These are phyloP conservation scores for Onychorhynchus coronatus DNA, from an alignment of 2,113 vertebrate genomes.

Conservation along the genomic window DNA sequence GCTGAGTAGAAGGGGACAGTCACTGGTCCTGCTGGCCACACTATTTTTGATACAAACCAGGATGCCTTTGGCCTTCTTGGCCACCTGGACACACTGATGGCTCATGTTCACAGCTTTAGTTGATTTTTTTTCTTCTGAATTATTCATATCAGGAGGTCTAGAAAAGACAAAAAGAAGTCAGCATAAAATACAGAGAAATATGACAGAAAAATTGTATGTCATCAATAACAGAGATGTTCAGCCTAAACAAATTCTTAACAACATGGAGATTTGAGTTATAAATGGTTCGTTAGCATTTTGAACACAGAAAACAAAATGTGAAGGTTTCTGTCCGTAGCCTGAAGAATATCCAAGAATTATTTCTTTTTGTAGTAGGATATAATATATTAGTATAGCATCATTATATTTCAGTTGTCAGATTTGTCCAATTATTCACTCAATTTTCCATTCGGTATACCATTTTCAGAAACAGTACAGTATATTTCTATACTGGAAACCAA, in stretches of 20 bases:
- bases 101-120: background rate
- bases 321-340: background rate
- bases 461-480: background rate
- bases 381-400: background rate
- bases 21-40: background rate
- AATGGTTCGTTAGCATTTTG: background rate
- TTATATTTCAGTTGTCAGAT: background rate
- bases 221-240: background rate
- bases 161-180: background rate
- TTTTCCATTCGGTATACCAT: background rate
- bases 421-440: background rate
- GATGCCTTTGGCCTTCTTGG: background rate
- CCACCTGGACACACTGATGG: background rate
- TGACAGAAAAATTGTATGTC: background rate
- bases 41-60: background rate
- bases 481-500: background rate
- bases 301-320: background rate
- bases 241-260: background rate
- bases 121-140: background rate
- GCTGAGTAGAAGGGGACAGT: accelerated
- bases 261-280: background rate
- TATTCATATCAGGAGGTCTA: background rate
- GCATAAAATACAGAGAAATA: background rate
- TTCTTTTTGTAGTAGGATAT: background rate
- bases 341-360: background rate